phyloP scores from a whole-genome alignment of 2,797 vertebrate genomes.

The Chloroceryle amazona region DNA sequence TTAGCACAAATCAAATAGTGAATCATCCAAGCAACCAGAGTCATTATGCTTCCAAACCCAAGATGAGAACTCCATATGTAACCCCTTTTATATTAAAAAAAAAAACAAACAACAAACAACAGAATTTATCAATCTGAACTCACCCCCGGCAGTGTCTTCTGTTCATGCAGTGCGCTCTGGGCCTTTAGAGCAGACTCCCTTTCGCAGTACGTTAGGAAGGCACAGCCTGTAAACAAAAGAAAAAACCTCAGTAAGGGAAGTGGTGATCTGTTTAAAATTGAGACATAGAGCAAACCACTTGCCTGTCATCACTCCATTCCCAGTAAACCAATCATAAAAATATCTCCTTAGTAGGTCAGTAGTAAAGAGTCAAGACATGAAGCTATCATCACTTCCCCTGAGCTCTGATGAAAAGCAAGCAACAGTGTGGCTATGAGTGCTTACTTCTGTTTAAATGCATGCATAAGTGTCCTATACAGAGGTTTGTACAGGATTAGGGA shows the following conservation, averaged over 20 bases:
- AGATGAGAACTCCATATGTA: background rate
- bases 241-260: background rate
- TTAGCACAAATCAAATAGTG: background rate
- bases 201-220: slow-evolving; percentile 89
- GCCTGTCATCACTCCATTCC: background rate
- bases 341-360: background rate
- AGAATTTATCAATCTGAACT: slow-evolving; percentile 49
- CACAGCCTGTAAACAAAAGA: slow-evolving; percentile 82
- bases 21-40: background rate
- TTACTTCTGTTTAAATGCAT: background rate
- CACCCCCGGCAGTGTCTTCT: slow-evolving; percentile 89
- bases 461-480: background rate
- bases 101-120: background rate
- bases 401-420: background rate
- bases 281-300: background rate
- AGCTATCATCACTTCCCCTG: background rate
- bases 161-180: slow-evolving; percentile 87
- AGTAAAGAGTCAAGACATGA: background rate
- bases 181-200: slow-evolving; percentile 88
- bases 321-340: background rate
- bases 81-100: background rate
- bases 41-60: background rate
- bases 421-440: background rate
- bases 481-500: background rate
- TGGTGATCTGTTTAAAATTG: background rate